Evolutionary conservation across 2,797 vertebrate species (phyloP).

Genomic region (Chaenodraco wilsoni): DNA sequence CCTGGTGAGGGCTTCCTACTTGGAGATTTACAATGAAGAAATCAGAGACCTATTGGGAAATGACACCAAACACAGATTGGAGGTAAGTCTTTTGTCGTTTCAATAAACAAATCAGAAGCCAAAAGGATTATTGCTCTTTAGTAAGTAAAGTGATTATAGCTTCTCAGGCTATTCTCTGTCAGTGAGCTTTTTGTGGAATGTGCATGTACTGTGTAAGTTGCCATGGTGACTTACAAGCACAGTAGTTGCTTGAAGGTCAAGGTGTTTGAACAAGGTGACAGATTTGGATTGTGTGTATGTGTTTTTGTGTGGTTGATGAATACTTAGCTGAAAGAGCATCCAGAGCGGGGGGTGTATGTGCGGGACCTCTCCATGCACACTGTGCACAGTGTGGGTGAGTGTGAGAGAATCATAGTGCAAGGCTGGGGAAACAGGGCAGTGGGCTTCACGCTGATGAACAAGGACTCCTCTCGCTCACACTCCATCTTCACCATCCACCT

Average conservation of each 20-base stretch:
- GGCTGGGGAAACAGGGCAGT: constrained; percentile 91
- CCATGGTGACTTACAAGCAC: constrained; percentile 37
- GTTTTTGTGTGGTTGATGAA: constrained; percentile 25
- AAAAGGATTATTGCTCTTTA: constrained; percentile 8
- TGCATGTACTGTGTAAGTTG: constrained; percentile 31
- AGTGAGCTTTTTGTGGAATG: background rate
- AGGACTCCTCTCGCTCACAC: constrained; percentile 92
- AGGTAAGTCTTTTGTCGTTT: constrained; percentile 80
- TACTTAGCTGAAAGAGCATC: constrained; percentile 91
- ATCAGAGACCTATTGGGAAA: constrained; percentile 88
- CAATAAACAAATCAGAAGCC: constrained; percentile 25
- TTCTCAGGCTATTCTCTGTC: background rate
- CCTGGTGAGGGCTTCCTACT: constrained; percentile 89
- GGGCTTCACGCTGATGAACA: constrained; percentile 91
- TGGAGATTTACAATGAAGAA: constrained; percentile 95
- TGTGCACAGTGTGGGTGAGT: constrained; percentile 86
- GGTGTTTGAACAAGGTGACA: constrained; percentile 44
- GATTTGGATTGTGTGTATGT: constrained; percentile 49
- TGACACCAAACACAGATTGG: constrained; percentile 90
- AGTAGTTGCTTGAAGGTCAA: constrained; percentile 24
- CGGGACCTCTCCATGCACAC: constrained; percentile 90
- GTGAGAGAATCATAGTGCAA: constrained; percentile 86
- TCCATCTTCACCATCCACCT: constrained; percentile 91
- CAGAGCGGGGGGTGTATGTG: constrained; percentile 86
- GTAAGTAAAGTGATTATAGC: constrained; percentile 9